These are phyloP conservation scores for Ctenodactylus gundi DNA, from an alignment of 2,113 vertebrate genomes.

Conservation along the genomic window DNA sequence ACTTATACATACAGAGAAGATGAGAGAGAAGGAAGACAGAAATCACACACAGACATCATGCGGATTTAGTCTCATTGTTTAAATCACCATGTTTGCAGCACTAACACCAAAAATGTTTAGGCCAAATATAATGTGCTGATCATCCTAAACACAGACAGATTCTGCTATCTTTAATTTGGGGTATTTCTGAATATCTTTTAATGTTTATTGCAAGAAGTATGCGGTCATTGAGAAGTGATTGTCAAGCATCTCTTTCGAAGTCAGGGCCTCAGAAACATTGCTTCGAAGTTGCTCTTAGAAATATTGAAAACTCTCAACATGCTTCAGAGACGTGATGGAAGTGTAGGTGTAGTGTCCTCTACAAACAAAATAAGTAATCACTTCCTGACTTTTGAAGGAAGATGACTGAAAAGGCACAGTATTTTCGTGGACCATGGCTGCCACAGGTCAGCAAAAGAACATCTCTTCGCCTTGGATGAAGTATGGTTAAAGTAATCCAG, in stretches of 20 bases:
- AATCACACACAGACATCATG: background rate
- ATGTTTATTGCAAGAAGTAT: background rate
- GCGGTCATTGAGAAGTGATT: background rate
- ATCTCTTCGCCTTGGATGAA: background rate
- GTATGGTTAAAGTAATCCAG: background rate
- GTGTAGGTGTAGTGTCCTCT: rapidly evolving
- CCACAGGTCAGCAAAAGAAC: background rate
- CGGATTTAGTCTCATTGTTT: background rate
- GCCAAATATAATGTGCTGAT: background rate
- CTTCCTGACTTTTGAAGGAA: background rate
- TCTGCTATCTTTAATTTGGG: background rate
- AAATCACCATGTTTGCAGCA: background rate
- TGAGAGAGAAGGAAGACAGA: background rate
- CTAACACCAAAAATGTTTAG: background rate
- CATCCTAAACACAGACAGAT: background rate
- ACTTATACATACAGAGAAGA: background rate
- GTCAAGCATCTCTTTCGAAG: background rate
- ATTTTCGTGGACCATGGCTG: background rate
- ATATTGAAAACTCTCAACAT: background rate
- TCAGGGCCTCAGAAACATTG: background rate
- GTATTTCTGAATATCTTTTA: background rate
- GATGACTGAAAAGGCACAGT: background rate
- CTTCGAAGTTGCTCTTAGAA: background rate
- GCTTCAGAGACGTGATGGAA: background rate
- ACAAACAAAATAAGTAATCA: background rate